A percentile compares a stretch with the other conserved stretches of the same genome.
Conservation (phyloP, 2,888 invertebrate species). For the Homarus gammarus region DNA sequence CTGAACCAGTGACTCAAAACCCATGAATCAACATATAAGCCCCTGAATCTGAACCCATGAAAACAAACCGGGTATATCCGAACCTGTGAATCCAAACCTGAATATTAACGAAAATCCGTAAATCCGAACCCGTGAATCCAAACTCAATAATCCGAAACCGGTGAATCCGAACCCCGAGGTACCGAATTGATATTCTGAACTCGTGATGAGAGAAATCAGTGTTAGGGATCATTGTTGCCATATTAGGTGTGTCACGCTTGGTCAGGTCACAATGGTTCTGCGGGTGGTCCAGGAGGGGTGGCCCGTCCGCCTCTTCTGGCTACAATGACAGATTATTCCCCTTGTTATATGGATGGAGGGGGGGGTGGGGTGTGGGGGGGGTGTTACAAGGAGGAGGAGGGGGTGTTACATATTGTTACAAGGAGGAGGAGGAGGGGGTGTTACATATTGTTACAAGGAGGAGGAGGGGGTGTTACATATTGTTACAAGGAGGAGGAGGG, state of each 20-base stretch:
- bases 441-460: too few species aligned
- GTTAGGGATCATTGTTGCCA: constrained; percentile 58
- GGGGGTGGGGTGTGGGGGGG: not conserved
- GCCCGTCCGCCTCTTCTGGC: constrained; percentile 26
- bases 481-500: too few species aligned
- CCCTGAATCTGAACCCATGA: too few species aligned
- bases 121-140: too few species aligned
- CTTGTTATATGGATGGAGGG: not conserved
- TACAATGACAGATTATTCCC: constrained; percentile 36
- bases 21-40: too few species aligned
- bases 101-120: too few species aligned
- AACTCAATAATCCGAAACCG: too few species aligned
- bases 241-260: constrained; percentile 47
- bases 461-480: too few species aligned
- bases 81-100: too few species aligned
- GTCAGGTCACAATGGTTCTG: constrained; percentile 26
- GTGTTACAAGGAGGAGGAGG: not conserved
- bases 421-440: not conserved
- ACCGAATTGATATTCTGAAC: constrained; percentile 28
- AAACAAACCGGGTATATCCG: too few species aligned
- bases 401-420: constrained; percentile 13
- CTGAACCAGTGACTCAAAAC: too few species aligned
- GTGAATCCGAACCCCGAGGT: not conserved
- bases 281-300: constrained; percentile 35
- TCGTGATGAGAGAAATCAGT: constrained; percentile 18